Base-by-base conservation (phyloP, 2,113 vertebrate species). In the Hassar affinis region DNA sequence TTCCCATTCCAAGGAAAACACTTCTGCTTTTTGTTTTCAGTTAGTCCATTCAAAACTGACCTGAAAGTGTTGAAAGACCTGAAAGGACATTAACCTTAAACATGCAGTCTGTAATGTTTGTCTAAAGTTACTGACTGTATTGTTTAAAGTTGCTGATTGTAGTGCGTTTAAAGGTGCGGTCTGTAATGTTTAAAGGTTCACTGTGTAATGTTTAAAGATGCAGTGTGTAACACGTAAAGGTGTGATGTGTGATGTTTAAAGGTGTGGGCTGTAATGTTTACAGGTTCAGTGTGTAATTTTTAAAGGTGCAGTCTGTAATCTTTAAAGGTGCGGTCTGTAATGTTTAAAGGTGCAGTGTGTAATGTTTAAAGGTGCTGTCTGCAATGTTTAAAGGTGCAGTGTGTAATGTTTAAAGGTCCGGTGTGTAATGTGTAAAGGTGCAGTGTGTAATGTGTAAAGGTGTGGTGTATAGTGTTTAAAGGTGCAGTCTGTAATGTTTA, bases 11-110 rank as follows among this genome's bases (percentile, higher is more conserved):
- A 45, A 30, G 15, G 20, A 66, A 56, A 83, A 76, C 6, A 68
- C 61, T 78, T 78, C 74, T 78, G 72, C 51, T 52, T 84, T 71
- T 33, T 56, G 51, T 54, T 30, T 56, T 57, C 33, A n/a, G 33
- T 64, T 51, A 64, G 9, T 8, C 33, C 7, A 52, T 33, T 69
- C 42, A 14, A 14, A 71, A 25, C 22, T n/a, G 4, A 45, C 14
- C 20, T 15, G 33, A 22, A 68, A 18, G 27, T 38, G 4, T 25
- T 69, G 4, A 45, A 69, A 9, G 22, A 2, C 11, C 4, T 22
- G 18, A 20, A 35, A 69, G 18, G 22, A 2, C 11, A 14, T 22
- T 35, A 20, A 35, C 18, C 17, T 42, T 68, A 42, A 71, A 71
- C 10, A 2, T n/a, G 68, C 20, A 49, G 12, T 74, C 45, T 74